Evolutionary conservation across 2,888 invertebrate genomes (phyloP).

Genomic region (Bombylius major): DNA sequence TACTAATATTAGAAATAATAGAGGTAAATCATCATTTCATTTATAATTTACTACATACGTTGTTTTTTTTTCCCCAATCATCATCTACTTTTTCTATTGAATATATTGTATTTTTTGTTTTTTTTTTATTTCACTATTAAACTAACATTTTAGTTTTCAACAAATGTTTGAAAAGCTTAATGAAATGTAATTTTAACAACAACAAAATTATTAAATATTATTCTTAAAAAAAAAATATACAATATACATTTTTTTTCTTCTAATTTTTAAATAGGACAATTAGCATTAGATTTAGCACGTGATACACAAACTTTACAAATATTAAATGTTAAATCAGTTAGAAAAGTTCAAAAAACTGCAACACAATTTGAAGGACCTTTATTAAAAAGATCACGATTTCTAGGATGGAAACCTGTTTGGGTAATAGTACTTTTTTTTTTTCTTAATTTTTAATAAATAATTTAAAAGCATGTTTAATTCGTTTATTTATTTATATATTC

Average conservation of each 20-base stretch:
- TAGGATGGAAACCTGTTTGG: conserved; percentile 55
- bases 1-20: conserved; percentile 45
- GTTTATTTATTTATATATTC: background rate
- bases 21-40: conserved; percentile 34
- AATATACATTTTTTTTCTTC: no score
- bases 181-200: no score
- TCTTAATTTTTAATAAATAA: background rate
- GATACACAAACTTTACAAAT: conserved; percentile 51
- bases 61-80: no score
- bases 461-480: background rate
- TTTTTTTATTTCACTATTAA: no score
- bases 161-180: no score
- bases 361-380: conserved; percentile 51
- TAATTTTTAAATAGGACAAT: conserved; percentile 38
- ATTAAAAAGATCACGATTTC: conserved; percentile 46
- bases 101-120: no score
- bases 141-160: background rate
- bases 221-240: no score
- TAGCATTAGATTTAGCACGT: conserved; percentile 47
- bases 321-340: conserved; percentile 48
- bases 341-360: conserved; percentile 44
- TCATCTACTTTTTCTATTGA: no score
- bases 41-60: background rate
- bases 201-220: no score
- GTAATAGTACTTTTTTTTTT: conserved; percentile 23